Evolutionary conservation across 2,797 vertebrate genomes (phyloP).

Genomic region (Pangasius mekongensis): DNA sequence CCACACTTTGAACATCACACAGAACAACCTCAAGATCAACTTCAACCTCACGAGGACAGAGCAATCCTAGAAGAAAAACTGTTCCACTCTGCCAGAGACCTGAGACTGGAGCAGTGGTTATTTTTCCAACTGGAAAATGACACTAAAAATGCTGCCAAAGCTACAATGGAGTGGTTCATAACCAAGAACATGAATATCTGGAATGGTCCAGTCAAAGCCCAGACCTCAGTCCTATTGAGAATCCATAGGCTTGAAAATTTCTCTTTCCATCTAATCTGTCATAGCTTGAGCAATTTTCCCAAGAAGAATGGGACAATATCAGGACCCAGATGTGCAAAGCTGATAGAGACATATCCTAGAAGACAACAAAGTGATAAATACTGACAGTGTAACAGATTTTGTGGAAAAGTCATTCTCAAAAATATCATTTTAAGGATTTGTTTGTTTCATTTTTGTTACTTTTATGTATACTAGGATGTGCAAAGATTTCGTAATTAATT

Average conservation of each 20-base stretch:
- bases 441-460: not conserved
- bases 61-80: not conserved
- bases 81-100: not conserved
- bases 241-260: not conserved
- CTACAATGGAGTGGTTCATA: not conserved
- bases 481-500: not conserved
- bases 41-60: not conserved
- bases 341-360: not conserved
- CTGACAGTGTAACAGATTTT: not conserved
- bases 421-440: not conserved
- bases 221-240: not conserved
- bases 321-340: not conserved
- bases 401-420: not conserved
- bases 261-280: not conserved
- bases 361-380: not conserved
- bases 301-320: not conserved
- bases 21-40: not conserved
- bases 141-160: not conserved
- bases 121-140: not conserved
- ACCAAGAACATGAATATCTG: not conserved
- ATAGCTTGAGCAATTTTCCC: not conserved
- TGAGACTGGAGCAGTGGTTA: not conserved
- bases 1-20: not conserved
- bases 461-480: not conserved
- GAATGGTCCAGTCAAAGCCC: not conserved